A percentile compares a stretch with the other conserved stretches of the same genome.
These are phyloP conservation scores for Nycticryphes semicollaris DNA, from an alignment of 2,113 vertebrate species.

Conservation along the genomic window DNA sequence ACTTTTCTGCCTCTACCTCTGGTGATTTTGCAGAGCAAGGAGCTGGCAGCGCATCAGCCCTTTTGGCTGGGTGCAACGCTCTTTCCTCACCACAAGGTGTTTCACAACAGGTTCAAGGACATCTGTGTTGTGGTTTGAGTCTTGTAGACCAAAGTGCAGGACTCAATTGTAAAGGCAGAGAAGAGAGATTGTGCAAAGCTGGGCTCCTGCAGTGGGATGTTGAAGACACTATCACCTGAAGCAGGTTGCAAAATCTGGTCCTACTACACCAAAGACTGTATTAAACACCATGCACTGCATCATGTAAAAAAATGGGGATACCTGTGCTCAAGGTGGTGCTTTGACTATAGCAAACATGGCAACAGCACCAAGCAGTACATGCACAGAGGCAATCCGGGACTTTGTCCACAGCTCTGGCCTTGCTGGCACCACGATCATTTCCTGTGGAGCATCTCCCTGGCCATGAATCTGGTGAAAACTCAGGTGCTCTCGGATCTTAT, in stretches of 20 bases:
- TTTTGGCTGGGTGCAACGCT: fast-evolving
- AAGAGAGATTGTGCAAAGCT: background rate
- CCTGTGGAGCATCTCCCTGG: background rate
- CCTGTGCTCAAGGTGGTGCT: background rate
- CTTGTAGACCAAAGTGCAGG: background rate
- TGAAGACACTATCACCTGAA: background rate
- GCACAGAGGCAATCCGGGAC: background rate
- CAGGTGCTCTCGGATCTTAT: background rate
- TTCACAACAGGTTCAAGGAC: background rate
- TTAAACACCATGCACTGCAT: background rate
- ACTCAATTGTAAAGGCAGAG: background rate
- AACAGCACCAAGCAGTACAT: background rate
- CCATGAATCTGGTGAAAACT: background rate
- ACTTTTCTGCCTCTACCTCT: background rate
- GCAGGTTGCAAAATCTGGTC: background rate
- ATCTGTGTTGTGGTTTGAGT: background rate
- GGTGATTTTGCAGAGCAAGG: background rate
- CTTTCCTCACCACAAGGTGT: background rate
- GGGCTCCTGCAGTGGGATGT: fast-evolving
- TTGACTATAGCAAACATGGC: fast-evolving
- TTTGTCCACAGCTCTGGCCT: background rate
- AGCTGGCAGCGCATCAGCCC: fast-evolving
- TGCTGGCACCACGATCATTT: background rate
- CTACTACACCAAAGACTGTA: background rate
- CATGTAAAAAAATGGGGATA: background rate